These are phyloP conservation scores for Pseudomyrmex sp. DNA, from an alignment of 1,140 invertebrate genomes.

Conservation along the genomic window DNA sequence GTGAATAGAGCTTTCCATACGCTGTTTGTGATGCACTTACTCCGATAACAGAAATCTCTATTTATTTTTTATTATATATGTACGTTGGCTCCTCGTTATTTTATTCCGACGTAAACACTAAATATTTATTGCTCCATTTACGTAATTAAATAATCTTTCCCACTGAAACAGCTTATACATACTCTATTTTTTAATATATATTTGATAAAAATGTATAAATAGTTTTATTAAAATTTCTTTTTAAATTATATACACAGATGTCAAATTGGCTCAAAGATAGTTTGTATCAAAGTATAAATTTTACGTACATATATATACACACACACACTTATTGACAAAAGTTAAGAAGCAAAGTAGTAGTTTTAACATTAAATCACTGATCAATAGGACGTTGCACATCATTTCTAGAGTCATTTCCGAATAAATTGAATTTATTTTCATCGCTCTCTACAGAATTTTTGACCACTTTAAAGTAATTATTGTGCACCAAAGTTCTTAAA, in stretches of 20 bases:
- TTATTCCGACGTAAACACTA: background rate
- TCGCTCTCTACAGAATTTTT: too few relatives aligned
- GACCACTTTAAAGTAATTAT: too few relatives aligned
- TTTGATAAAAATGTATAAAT: background rate
- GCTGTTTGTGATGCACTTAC: slow-evolving; percentile 5
- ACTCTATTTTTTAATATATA: background rate
- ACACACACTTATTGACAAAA: too few relatives aligned
- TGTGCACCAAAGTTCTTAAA: too few relatives aligned
- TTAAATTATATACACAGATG: background rate
- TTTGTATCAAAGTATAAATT: too few relatives aligned
- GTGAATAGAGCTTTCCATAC: slow-evolving; percentile 54
- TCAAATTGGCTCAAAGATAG: too few relatives aligned
- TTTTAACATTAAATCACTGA: too few relatives aligned
- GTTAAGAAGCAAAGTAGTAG: too few relatives aligned
- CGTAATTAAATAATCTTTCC: slow-evolving; percentile 22
- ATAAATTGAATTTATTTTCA: too few relatives aligned
- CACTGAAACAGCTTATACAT: background rate
- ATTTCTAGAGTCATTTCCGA: too few relatives aligned
- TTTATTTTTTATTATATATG: slow-evolving; percentile 29
- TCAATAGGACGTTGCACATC: too few relatives aligned
- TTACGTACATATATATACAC: too few relatives aligned
- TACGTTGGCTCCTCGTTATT: background rate
- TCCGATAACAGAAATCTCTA: slow-evolving; percentile 46
- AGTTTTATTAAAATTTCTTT: background rate
- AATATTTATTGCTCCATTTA: slow-evolving; percentile 37